phyloP scores from a whole-genome alignment of 2,888 invertebrate species.

The Deilephila elpenor region DNA sequence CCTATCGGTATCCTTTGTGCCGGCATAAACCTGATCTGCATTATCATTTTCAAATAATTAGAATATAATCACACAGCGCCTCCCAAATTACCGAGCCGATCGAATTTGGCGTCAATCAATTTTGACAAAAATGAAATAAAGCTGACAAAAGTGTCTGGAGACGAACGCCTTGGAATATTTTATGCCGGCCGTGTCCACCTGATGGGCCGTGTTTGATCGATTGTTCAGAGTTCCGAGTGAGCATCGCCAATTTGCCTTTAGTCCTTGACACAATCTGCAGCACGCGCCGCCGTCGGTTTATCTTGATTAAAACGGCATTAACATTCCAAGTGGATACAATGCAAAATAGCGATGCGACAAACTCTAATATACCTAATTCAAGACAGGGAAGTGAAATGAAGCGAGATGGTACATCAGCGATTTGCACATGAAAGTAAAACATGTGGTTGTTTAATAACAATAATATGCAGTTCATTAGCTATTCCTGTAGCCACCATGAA shows the following conservation, averaged over 20 bases:
- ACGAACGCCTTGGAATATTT: slow-evolving; percentile 35
- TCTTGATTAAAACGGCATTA: slow-evolving; percentile 52
- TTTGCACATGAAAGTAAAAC: slow-evolving; percentile 8
- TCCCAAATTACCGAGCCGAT: slow-evolving; percentile 17
- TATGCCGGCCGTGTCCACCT: slow-evolving; percentile 56
- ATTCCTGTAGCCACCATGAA: background rate
- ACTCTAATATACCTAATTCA: background rate
- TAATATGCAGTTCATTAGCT: background rate
- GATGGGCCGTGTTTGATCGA: slow-evolving; percentile 67
- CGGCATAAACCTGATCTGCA: background rate
- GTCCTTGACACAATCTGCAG: slow-evolving; percentile 34
- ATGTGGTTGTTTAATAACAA: background rate
- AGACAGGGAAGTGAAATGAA: background rate
- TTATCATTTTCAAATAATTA: slow-evolving; percentile 21
- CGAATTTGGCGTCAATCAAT: slow-evolving; percentile 19
- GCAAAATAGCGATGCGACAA: background rate
- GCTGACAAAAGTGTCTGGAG: slow-evolving; percentile 18
- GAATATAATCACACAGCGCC: background rate
- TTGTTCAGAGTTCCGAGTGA: slow-evolving; percentile 50
- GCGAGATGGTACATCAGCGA: background rate
- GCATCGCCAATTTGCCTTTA: slow-evolving; percentile 46
- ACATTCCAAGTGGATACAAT: slow-evolving; percentile 29
- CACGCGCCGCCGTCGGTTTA: slow-evolving; percentile 47
- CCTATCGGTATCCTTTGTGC: background rate
- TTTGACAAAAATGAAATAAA: slow-evolving; percentile 17